phyloP scores from a whole-genome alignment of 2,888 invertebrate species.

The Pristionchus arcanus region DNA sequence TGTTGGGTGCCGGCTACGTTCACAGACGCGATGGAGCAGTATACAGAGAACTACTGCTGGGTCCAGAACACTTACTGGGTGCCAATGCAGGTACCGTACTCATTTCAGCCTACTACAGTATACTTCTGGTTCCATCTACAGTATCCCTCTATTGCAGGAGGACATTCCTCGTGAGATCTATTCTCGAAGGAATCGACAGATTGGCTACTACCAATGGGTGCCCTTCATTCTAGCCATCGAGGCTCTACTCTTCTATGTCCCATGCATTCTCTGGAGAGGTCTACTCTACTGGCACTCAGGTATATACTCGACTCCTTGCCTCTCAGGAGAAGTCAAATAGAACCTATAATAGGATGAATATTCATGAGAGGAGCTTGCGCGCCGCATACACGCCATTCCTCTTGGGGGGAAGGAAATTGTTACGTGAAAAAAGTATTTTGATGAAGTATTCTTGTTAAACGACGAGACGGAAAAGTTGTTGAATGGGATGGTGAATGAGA shows the following conservation, averaged over 20 bases:
- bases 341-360: slow-evolving; percentile 43
- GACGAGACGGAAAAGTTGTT: not conserved
- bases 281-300: slow-evolving; percentile 79
- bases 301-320: slow-evolving; percentile 49
- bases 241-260: slow-evolving; percentile 79
- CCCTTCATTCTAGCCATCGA: slow-evolving; percentile 79
- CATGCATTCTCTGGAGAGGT: slow-evolving; percentile 79
- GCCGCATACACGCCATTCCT: slow-evolving; percentile 39
- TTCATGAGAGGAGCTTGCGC: not conserved
- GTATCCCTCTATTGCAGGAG: slow-evolving; percentile 63
- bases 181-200: slow-evolving; percentile 79
- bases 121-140: not conserved
- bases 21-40: slow-evolving; percentile 80
- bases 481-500: slow-evolving; percentile 7
- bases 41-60: slow-evolving; percentile 79
- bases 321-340: not conserved
- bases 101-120: not conserved
- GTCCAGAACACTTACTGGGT: slow-evolving; percentile 80
- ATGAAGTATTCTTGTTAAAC: slow-evolving; percentile 10
- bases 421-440: slow-evolving; percentile 39
- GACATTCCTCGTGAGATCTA: slow-evolving; percentile 79
- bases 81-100: slow-evolving; percentile 72
- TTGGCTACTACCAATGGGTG: slow-evolving; percentile 79
- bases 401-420: slow-evolving; percentile 22
- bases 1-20: slow-evolving; percentile 80